Evolutionary conservation across 2,113 vertebrate species (phyloP), one percentile per base, ranked within the genome.

Genomic region (Tinamus guttatus): DNA sequence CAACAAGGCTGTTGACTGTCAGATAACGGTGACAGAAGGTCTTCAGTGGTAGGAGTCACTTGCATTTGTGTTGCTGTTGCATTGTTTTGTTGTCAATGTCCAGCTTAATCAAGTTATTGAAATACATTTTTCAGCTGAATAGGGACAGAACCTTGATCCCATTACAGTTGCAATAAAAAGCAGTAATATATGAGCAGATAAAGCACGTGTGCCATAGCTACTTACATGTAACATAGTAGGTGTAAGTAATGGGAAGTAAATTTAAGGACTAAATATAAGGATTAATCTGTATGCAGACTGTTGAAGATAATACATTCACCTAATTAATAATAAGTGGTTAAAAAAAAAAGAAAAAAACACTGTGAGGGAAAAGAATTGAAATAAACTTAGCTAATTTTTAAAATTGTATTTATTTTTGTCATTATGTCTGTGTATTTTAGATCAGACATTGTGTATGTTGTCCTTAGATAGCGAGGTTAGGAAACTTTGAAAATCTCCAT

Each of bases 31-130:
- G 56, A 59, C 38, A 36, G 41, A 30, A 62, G 41, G 67, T 77
- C 91, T 91, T 94, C 73, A 60, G 41, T 45, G 67, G 41, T 11
- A 77, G 59, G 20, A 94, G 71, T 90, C 83, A 78, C 15, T 89
- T 82, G 67, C 30, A 63, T 90, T 85, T 93, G 40, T 38, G 14
- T 70, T 93, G n/a, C 36, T 67, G 32, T 63, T 60, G 25, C 34
- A 59, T 49, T 73, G 70, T 21, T 34, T 80, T 69, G 21, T 68
- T 91, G 47, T 89, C n/a, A 80, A 59, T 62, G 36, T 52, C 59
- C 69, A 17, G 41, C 17, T 86, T 70, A 68, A 58, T 77, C 49
- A 91, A 91, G 32, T 49, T 79, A 75, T 1, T 87, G 56, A 36
- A 81, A 78, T 87, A 40, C 19, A 51, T 59, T 93, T 91, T 91